Base-by-base conservation (phyloP, 23 tunicate genomes). In the Phallusia fumigata region DNA sequence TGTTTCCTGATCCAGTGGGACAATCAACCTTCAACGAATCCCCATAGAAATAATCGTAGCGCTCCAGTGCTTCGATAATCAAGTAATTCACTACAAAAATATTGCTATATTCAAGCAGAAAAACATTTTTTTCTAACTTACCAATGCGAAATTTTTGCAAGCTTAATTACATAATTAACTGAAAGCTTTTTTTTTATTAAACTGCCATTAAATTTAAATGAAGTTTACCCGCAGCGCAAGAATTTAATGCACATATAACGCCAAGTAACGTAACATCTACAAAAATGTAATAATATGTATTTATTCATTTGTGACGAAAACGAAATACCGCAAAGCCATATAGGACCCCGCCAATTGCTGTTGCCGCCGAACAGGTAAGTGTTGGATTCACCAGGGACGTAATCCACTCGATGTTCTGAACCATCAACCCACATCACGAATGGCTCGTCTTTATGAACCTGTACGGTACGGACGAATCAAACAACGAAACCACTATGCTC, bases 341-440 rank as follows among this genome's bases (percentile, higher is more conserved):
- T 88, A 13, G 98, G 98, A 5, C 98, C 98, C 53, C 98, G 85
- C 98, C 98, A 93, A 83, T 93, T 93, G 84, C 98, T 93, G 77
- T 93, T 93, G n/a, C 98, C 98, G 75, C 98, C 98, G 40, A 93
- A 93, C 75, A 93, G 52, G 73, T 84, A 88, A 32, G 92, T 93
- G 73, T 93, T 93, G 0, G 92, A 88, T 82, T 93, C 98, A 19
- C 93, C 98, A 26, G 98, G 98, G 1, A 93, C 93, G 52, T 93
- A 93, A 47, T 93, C 92, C 18, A 93, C 98, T 35, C 98, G 75
- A 77, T 93, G 98, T 53, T 93, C 92, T 52, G 77, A 52, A 3
- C 98, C 92, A 78, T 84, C 87, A 22, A 84, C 89, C 52, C 80
- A 80, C 89, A 88, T 84, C 74, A 88, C 90, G 77, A 88, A 93